phyloP scores from a whole-genome alignment of 2,888 invertebrate genomes.

The Ornithoptera priamus region DNA sequence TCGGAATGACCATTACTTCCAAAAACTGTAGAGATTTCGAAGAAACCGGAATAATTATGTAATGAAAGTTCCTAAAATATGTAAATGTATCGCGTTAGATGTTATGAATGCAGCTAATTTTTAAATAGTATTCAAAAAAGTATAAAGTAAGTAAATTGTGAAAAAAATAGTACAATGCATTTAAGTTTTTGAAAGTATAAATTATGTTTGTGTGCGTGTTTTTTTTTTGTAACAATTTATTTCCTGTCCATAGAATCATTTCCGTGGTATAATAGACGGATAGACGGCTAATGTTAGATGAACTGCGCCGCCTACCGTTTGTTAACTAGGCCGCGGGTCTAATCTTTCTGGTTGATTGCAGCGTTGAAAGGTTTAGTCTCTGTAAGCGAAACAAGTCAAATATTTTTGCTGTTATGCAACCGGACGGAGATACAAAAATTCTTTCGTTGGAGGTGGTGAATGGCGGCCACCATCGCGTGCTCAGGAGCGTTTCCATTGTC shows the following conservation, averaged over 20 bases:
- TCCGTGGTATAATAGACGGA: slow-evolving; percentile 23
- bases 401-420: slow-evolving; percentile 64
- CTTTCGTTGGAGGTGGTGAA: slow-evolving; percentile 57
- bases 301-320: slow-evolving; percentile 11
- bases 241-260: slow-evolving; percentile 22
- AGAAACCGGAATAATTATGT: too few relatives aligned
- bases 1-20: too few relatives aligned
- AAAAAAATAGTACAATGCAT: neutral
- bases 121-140: too few relatives aligned
- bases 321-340: slow-evolving; percentile 21
- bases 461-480: slow-evolving; percentile 56
- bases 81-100: too few relatives aligned
- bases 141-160: too few relatives aligned
- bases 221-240: slow-evolving; percentile 17
- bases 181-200: slow-evolving; percentile 12
- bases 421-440: slow-evolving; percentile 44
- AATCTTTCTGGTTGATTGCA: slow-evolving; percentile 30
- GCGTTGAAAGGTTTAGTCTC: slow-evolving; percentile 40
- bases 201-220: neutral
- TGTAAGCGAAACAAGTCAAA: slow-evolving; percentile 51
- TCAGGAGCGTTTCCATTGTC: slow-evolving; percentile 45
- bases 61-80: too few relatives aligned
- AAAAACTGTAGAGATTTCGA: too few relatives aligned
- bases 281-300: slow-evolving; percentile 22
- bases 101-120: too few relatives aligned